These are phyloP conservation scores for Piezodorus guildinii DNA, from an alignment of 1,140 invertebrate genomes.

Conservation along the genomic window DNA sequence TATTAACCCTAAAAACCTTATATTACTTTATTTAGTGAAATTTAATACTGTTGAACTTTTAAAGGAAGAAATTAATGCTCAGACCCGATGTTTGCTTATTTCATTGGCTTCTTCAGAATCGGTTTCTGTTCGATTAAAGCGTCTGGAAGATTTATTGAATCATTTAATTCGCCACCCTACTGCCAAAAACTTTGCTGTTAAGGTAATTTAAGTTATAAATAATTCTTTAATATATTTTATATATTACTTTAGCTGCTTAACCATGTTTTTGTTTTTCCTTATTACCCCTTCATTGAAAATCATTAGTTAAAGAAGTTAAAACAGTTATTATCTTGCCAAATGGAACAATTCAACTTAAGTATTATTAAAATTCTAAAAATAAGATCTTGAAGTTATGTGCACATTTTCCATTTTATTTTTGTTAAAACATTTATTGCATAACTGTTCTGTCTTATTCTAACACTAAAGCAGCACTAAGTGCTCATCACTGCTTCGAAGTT, in stretches of 20 bases:
- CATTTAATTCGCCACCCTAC: slow-evolving; percentile 61
- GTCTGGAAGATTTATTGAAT: slow-evolving; percentile 51
- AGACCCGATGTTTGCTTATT: slow-evolving; percentile 53
- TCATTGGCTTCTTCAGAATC: slow-evolving; percentile 47
- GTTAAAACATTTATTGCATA: too few relatives aligned
- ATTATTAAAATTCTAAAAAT: too few relatives aligned
- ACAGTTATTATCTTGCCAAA: background rate
- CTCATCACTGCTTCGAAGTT: too few relatives aligned
- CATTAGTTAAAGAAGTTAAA: background rate
- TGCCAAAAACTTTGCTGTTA: slow-evolving; percentile 27
- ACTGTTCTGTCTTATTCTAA: too few relatives aligned
- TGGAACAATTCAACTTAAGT: background rate
- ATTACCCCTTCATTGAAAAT: background rate
- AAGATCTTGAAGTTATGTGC: too few relatives aligned
- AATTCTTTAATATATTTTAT: background rate
- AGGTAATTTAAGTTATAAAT: slow-evolving; percentile 9
- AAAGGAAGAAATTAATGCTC: slow-evolving; percentile 38
- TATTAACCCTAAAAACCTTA: too few relatives aligned
- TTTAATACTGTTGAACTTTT: slow-evolving; percentile 24
- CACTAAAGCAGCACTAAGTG: too few relatives aligned
- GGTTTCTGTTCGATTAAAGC: slow-evolving; percentile 40
- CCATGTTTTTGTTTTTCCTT: too few relatives aligned
- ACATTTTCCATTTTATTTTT: too few relatives aligned
- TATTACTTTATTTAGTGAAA: too few relatives aligned
- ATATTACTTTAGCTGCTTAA: too few relatives aligned